Conservation (phyloP, 2,797 vertebrate species). For the Brotula barbata region DNA sequence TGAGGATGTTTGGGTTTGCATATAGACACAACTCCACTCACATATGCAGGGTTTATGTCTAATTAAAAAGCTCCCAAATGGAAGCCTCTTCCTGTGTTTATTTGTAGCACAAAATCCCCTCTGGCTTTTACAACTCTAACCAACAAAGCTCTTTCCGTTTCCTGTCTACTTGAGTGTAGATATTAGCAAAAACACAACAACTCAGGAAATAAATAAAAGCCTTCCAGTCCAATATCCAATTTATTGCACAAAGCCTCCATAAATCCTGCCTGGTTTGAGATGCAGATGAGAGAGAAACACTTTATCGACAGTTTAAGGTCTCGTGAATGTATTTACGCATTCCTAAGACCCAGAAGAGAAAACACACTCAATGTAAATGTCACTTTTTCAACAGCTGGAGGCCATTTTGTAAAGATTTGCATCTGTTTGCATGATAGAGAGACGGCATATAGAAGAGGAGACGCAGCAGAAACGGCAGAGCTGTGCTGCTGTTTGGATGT, state of each 20-base stretch:
- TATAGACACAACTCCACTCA: constrained; percentile 57
- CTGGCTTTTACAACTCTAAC: constrained; percentile 49
- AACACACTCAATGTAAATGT: constrained; percentile 45
- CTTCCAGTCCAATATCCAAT: constrained; percentile 31
- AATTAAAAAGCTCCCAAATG: constrained; percentile 62
- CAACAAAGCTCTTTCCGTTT: constrained; percentile 45
- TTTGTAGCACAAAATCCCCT: constrained; percentile 65
- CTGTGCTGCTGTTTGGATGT: not conserved
- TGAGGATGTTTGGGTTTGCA: constrained; percentile 71
- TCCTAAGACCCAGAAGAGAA: constrained; percentile 24
- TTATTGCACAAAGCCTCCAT: constrained; percentile 20
- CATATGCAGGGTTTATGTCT: constrained; percentile 50
- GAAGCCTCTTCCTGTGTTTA: constrained; percentile 76
- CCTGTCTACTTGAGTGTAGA: constrained; percentile 35
- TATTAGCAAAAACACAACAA: no score
- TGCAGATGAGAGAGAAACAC: constrained; percentile 14
- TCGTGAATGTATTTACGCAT: constrained; percentile 36
- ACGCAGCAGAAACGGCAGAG: constrained; percentile 10
- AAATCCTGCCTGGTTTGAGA: constrained; percentile 43
- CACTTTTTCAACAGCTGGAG: constrained; percentile 22
- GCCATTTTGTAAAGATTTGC: constrained; percentile 28
- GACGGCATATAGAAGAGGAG: constrained; percentile 18
- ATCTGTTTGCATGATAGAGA: constrained; percentile 50
- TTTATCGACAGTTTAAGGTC: constrained; percentile 9
- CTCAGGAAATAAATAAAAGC: constrained; percentile 23